A percentile compares a stretch with the other conserved stretches of the same genome.
Evolutionary conservation across 2,113 vertebrate genomes (phyloP).

Genomic region (Verasper variegatus): DNA sequence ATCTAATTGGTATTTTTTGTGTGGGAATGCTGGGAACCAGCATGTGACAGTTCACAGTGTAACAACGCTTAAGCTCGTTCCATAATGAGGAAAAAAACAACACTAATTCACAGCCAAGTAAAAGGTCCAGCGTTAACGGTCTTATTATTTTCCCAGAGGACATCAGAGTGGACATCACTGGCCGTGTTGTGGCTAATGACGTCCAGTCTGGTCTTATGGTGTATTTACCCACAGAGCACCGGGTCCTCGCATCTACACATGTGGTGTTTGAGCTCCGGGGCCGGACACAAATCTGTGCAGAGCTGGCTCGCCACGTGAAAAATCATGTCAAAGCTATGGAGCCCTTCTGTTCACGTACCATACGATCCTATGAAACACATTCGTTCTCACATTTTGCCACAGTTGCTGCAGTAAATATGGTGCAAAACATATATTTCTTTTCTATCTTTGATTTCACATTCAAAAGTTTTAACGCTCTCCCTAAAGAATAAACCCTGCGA

Average conservation of each 20-base stretch:
- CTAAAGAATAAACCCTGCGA: too few species aligned
- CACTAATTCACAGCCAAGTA: conserved; percentile 14
- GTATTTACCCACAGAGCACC: conserved; percentile 46
- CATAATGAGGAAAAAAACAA: neutral
- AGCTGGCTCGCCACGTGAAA: conserved; percentile 47
- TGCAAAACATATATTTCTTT: too few species aligned
- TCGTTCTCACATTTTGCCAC: too few species aligned
- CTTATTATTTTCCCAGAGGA: neutral
- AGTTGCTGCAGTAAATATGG: too few species aligned
- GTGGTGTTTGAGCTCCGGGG: conserved; percentile 47
- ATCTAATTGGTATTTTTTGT: neutral
- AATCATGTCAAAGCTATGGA: conserved; percentile 34
- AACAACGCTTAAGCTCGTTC: neutral
- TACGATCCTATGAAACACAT: too few species aligned
- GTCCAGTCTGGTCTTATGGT: conserved; percentile 31
- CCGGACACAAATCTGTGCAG: conserved; percentile 48
- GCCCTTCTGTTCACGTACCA: conserved; percentile 55
- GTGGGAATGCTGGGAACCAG: conserved; percentile 7
- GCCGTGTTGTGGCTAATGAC: conserved; percentile 44
- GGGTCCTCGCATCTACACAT: conserved; percentile 43
- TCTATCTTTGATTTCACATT: too few species aligned
- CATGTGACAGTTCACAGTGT: neutral
- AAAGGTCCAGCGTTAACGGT: conserved; percentile 27
- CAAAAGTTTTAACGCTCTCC: too few species aligned
- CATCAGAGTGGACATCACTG: conserved; percentile 21